These are phyloP conservation scores for Athripsodes cinereus DNA, from an alignment of 2,888 invertebrate species.

Conservation along the genomic window DNA sequence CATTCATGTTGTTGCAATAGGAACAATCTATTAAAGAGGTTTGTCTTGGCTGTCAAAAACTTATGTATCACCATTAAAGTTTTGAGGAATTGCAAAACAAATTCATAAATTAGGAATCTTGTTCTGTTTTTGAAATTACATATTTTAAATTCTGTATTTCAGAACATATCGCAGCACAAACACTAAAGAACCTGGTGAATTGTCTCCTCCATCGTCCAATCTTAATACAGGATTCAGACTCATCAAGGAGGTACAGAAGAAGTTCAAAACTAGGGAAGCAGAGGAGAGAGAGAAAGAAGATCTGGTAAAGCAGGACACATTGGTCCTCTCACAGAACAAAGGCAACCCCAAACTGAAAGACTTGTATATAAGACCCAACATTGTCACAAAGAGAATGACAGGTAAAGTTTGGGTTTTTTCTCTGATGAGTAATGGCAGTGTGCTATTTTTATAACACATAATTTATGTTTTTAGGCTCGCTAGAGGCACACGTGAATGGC, in stretches of 20 bases:
- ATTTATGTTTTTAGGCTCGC: constrained; percentile 44
- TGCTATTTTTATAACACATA: too few species aligned
- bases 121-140: too few species aligned
- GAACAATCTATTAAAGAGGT: too few species aligned
- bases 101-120: constrained; percentile 2
- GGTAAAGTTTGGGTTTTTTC: too few species aligned
- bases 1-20: too few species aligned
- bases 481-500: constrained; percentile 96
- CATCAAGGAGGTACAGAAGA: constrained; percentile 99
- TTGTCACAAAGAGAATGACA: constrained; percentile 93
- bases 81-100: neutral
- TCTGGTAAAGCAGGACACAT: constrained; percentile 95
- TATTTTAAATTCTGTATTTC: too few species aligned
- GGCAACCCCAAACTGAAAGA: constrained; percentile 97
- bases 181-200: constrained; percentile 94
- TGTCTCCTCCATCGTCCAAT: constrained; percentile 90
- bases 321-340: constrained; percentile 89
- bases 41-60: too few species aligned
- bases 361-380: constrained; percentile 97
- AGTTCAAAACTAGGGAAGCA: constrained; percentile 95
- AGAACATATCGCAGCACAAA: constrained; percentile 96
- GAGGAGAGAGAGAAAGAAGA: constrained; percentile 99
- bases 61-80: neutral
- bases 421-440: too few species aligned
- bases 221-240: constrained; percentile 94